Evolutionary conservation across 2,888 invertebrate species (phyloP), one percentile per base, ranked within the genome.

Genomic region (Nemotelus nigrinus): DNA sequence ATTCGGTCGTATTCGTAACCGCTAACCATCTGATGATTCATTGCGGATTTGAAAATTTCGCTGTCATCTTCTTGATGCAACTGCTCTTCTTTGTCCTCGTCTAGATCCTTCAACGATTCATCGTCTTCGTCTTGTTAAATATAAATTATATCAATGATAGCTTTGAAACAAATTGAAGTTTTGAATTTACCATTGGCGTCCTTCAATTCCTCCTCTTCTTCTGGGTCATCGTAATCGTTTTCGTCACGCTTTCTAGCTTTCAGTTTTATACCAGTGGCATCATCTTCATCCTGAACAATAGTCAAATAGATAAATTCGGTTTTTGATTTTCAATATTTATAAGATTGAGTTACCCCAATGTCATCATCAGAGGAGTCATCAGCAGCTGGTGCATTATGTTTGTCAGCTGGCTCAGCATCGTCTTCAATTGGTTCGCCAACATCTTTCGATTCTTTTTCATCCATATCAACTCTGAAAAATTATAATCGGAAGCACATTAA

Each of bases 1-100:
- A 92, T 90, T 1, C 89, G 90, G 84, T 99, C 98, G 84, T 92
- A 96, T 1, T 88, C 88, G 84, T 96, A 98, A 55, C 88, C 87
- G 70, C 84, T 87, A 8, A 86, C 85, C 83, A 85, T 83, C 65
- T 83, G 81, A 78, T 87, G 86, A 25, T 81, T 81, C 0, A 84
- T 80, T 82, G 89, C 81, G 81, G 85, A 80, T 4, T 83, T 83
- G 5, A 82, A 82, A 10, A 82, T 81, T 68, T 80, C 78, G 39
- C 79, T 68, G 44, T 80, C 80, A 71, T 25, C 80, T 39, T 74
- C 71, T 45, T 80, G 79, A 5, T 79, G 50, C 8, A 8, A 6
- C 50, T 77, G 72, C 3, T 79, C 79, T 41, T 67, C 65, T 72
- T 86, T 80, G 79, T 88, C 88, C 1, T 85, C 87, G 81, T 89